phyloP scores from a whole-genome alignment of 2,113 vertebrate species.

The Semicossyphus pulcher region DNA sequence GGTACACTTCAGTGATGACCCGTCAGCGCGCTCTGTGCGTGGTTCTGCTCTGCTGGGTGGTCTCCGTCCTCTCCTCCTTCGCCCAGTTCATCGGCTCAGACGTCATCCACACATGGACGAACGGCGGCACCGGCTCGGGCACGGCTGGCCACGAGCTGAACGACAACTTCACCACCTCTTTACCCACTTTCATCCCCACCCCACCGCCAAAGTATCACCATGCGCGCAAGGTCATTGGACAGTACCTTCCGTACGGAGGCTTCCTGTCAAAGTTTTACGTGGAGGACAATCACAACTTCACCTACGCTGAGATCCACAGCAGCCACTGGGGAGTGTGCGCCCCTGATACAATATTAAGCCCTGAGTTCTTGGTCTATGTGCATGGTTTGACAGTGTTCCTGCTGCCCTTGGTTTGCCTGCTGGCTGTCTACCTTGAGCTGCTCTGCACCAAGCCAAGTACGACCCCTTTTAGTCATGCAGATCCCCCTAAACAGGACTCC shows the following conservation, averaged over 20 bases:
- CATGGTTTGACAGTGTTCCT: conserved; percentile 75
- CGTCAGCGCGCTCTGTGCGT: conserved; percentile 67
- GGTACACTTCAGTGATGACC: conserved; percentile 78
- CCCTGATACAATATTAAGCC: conserved; percentile 75
- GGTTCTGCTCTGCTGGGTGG: conserved; percentile 83
- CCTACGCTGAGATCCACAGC: conserved; percentile 77
- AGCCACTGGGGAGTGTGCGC: conserved; percentile 82
- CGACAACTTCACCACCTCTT: conserved; percentile 70
- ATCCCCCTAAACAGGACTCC: conserved; percentile 54
- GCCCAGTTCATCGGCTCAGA: conserved; percentile 83
- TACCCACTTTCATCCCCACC: conserved; percentile 22
- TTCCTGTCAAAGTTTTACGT: conserved; percentile 84
- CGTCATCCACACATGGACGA: conserved; percentile 56
- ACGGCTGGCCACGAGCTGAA: conserved; percentile 52
- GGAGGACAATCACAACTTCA: conserved; percentile 74
- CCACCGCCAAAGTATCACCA: conserved; percentile 44
- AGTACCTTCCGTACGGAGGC: conserved; percentile 77
- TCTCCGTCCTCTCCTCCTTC: conserved; percentile 82
- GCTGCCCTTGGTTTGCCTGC: conserved; percentile 78
- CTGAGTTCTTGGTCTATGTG: conserved; percentile 80
- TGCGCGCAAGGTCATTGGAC: conserved; percentile 70
- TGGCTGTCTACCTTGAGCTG: conserved; percentile 78
- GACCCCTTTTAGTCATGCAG: conserved; percentile 25
- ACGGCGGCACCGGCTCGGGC: neutral
- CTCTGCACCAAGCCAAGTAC: conserved; percentile 64